Conservation (phyloP, 35 echinoderm and acorn worm species). For the Ophioderma brevispina region DNA sequence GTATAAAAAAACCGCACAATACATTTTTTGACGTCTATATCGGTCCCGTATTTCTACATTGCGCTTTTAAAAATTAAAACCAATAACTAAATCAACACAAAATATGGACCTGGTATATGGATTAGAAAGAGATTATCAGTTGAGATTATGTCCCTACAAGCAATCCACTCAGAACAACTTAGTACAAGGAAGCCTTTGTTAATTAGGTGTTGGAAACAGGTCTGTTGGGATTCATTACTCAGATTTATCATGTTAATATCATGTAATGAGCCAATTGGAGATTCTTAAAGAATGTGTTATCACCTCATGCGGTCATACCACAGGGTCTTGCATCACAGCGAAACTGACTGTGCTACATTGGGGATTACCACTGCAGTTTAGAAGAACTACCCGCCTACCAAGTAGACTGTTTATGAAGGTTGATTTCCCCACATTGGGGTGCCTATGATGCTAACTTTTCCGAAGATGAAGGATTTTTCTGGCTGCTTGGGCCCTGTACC, state of each 20-base stretch:
- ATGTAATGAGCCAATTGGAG: neutral
- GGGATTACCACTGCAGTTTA: neutral
- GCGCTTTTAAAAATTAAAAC: too few relatives aligned
- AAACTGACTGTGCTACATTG: neutral
- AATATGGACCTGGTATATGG: too few relatives aligned
- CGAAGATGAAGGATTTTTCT: conserved; percentile 9
- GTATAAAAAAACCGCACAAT: too few relatives aligned
- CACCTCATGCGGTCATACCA: neutral
- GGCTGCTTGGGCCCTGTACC: conserved; percentile 67
- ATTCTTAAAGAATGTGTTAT: neutral
- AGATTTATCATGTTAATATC: neutral
- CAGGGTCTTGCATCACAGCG: neutral
- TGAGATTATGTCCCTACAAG: too few relatives aligned
- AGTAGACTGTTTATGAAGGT: conserved; percentile 84
- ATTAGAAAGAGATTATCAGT: too few relatives aligned
- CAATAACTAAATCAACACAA: too few relatives aligned
- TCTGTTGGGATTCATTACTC: too few relatives aligned
- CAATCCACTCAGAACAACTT: too few relatives aligned
- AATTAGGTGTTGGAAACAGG: too few relatives aligned
- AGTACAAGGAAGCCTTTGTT: too few relatives aligned
- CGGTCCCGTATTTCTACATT: too few relatives aligned
- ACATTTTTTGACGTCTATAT: too few relatives aligned
- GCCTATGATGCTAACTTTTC: conserved; percentile 87
- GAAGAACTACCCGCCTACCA: conserved; percentile 67
- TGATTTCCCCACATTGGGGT: conserved; percentile 94